Evolutionary conservation across 2,113 vertebrate genomes (phyloP).

Genomic region (Eptesicus fuscus): DNA sequence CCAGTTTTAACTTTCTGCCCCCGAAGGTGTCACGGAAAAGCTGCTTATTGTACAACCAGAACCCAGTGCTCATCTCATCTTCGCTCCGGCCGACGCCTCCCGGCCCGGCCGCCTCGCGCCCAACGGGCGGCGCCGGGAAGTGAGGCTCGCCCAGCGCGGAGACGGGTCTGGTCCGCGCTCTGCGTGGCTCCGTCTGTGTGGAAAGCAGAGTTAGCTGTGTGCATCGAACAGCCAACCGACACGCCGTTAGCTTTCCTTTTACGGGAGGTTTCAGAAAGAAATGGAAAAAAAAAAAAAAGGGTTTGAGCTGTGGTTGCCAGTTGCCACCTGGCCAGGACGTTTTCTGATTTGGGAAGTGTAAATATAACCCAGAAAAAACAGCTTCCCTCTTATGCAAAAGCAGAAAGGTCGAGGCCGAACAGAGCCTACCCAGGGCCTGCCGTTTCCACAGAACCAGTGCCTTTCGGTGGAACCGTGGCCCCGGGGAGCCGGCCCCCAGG

Average conservation of each 20-base stretch:
- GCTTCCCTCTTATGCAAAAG: constrained; percentile 64
- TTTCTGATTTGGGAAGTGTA: constrained; percentile 63
- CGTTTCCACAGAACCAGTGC: not conserved
- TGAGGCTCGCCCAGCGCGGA: not conserved
- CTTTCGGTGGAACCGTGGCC: not conserved
- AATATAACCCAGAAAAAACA: constrained; percentile 57
- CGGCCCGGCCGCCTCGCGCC: not conserved
- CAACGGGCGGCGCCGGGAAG: not conserved
- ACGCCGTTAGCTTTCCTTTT: constrained; percentile 60
- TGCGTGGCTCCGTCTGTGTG: not conserved
- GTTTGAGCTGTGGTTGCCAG: constrained; percentile 51
- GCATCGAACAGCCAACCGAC: constrained; percentile 16
- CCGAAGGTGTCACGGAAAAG: not conserved
- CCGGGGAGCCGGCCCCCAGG: constrained; percentile 24
- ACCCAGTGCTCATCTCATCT: not conserved
- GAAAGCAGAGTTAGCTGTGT: not conserved
- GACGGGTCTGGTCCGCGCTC: not conserved
- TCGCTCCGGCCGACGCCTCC: not conserved
- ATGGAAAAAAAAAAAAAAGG: constrained; percentile 44
- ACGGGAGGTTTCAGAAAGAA: constrained; percentile 45
- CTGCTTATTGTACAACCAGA: not conserved
- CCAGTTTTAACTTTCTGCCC: not conserved
- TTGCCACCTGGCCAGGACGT: constrained; percentile 68
- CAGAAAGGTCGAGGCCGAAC: constrained; percentile 2
- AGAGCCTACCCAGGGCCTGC: not conserved